Base-by-base conservation (phyloP, 2,888 invertebrate genomes). In the Caenorhabditis panamensis region DNA sequence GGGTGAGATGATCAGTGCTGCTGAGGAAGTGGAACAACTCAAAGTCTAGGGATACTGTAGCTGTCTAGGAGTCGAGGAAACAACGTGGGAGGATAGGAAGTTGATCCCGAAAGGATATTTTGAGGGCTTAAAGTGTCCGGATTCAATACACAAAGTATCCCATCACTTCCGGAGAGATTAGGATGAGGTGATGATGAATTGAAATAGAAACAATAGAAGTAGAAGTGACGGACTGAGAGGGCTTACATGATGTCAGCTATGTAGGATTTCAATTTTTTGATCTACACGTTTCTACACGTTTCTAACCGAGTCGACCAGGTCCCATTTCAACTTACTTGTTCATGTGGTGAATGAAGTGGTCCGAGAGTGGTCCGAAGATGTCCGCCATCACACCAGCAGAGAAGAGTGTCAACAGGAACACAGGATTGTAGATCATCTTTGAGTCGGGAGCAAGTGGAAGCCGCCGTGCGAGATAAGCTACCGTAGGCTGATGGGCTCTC, bases 351-450 rank as follows among this genome's bases (percentile, higher is more conserved):
- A 78, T 26, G 58, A 82, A 79, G 64, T 82, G 64, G 26, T 78
- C 75, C 6, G 82, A 79, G 11, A 75, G 28, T 22, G 82, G 82
- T 61, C 82, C 82, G 49, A 68, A 64, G 26, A 82, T 59, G 49
- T 78, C 77, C 1, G 73, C 82, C 66, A 79, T 44, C 11, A 41
- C 58, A 22, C 59, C 62, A 1, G 26, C 8, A 13, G 31, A 31
- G 41, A 51, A 44, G 2, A 75, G n/a, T 6, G 44, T 22, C n/a
- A 53, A 1, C 20, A 73, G 49, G 28, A 73, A 24, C 18, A 58
- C 20, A 9, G 24, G 2, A 9, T 51, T 51, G 51, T 67, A 61
- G 41, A 51, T 11, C 69, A 69, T 69, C 11, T 13, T 58, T 36
- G 20, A 18, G n/a, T 51, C 20, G 24, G 9, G 22, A 24, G 54